Conservation (phyloP, 2,888 invertebrate genomes). For the Deilephila elpenor region DNA sequence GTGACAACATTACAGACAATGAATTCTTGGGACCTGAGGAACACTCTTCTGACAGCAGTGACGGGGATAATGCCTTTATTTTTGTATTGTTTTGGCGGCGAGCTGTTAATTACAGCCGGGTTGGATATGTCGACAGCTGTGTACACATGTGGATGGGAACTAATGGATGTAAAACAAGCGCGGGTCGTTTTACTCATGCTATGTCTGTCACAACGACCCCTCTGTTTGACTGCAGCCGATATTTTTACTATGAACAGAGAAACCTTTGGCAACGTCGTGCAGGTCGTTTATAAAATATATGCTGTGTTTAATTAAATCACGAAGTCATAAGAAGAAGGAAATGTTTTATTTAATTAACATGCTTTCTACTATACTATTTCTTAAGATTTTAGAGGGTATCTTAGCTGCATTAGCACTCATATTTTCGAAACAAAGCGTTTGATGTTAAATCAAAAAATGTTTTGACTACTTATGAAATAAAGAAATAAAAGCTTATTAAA, state of each 20-base stretch:
- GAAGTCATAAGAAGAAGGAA: no score
- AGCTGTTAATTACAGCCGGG: constrained; percentile 59
- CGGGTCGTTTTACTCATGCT: constrained; percentile 55
- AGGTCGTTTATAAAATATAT: constrained; percentile 67
- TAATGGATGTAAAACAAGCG: constrained; percentile 58
- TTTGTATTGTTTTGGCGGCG: constrained; percentile 68
- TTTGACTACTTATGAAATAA: no score
- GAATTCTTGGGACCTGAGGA: constrained; percentile 61
- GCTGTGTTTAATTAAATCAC: constrained; percentile 62
- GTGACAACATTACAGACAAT: constrained; percentile 67
- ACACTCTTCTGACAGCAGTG: constrained; percentile 59
- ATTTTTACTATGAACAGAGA: constrained; percentile 64
- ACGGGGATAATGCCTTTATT: constrained; percentile 63
- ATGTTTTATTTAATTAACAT: no score
- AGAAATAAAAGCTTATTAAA: no score
- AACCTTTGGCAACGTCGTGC: constrained; percentile 63
- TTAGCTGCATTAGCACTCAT: no score
- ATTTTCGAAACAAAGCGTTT: no score
- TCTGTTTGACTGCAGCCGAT: constrained; percentile 61
- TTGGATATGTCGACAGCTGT: constrained; percentile 52
- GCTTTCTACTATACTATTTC: no score
- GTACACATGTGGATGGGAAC: constrained; percentile 64
- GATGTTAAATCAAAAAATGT: no score
- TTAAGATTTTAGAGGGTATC: no score
- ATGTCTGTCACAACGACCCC: constrained; percentile 54